A percentile compares a stretch with the other conserved stretches of the same genome.
These are phyloP conservation scores for Gobio gobio DNA, from an alignment of 2,113 vertebrate species.

Conservation along the genomic window DNA sequence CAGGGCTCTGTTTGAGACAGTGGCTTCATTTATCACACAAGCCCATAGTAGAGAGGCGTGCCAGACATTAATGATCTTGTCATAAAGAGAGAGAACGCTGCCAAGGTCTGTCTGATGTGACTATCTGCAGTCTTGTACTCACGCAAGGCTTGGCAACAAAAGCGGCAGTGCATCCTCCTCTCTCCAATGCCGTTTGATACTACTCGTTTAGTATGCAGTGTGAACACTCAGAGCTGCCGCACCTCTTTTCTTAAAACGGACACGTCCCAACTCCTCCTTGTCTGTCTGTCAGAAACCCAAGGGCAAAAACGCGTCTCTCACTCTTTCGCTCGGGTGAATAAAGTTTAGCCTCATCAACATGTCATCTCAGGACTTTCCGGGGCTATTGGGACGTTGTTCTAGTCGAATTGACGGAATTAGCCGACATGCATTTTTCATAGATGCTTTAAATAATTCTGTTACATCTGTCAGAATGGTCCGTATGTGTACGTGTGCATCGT, in stretches of 20 bases:
- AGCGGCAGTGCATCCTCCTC: conserved; percentile 22
- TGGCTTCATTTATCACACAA: conserved; percentile 21
- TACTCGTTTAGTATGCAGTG: conserved; percentile 51
- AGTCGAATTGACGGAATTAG: background rate
- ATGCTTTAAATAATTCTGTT: background rate
- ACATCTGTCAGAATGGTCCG: background rate
- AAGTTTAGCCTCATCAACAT: conserved; percentile 3
- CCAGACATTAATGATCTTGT: conserved; percentile 42
- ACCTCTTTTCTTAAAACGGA: conserved; percentile 40
- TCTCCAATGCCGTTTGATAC: conserved; percentile 38
- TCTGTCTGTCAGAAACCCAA: conserved; percentile 23
- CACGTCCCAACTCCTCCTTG: conserved; percentile 24
- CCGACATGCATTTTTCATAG: background rate
- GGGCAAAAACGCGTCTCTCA: background rate
- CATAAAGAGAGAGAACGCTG: conserved; percentile 35
- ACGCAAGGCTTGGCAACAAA: conserved; percentile 25
- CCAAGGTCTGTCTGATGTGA: conserved; percentile 33
- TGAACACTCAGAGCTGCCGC: conserved; percentile 34
- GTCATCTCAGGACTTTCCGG: background rate
- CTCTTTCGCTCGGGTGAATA: background rate
- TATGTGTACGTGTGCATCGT: conserved; percentile 50
- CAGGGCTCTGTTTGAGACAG: conserved; percentile 22
- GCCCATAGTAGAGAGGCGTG: conserved; percentile 32
- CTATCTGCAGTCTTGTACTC: conserved; percentile 45
- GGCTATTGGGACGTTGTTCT: background rate